A percentile compares a stretch with the other conserved stretches of the same genome.
These are phyloP conservation scores for Girardinus metallicus DNA, from an alignment of 2,797 vertebrate species.

Conservation along the genomic window DNA sequence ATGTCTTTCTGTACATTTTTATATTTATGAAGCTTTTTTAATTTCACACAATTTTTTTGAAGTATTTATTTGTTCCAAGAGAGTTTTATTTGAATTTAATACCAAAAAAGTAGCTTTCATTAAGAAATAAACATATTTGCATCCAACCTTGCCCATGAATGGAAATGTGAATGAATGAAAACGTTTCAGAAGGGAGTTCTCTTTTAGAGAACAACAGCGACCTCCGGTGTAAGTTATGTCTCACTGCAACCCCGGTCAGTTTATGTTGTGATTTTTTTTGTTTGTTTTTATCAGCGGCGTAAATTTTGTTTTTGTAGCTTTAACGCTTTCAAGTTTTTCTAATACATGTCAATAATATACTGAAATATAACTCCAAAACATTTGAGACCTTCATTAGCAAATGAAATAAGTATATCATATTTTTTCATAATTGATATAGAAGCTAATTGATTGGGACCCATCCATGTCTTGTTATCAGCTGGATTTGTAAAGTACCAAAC, in stretches of 20 bases:
- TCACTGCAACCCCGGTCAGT: background rate
- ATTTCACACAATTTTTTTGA: background rate
- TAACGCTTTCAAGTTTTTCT: background rate
- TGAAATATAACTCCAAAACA: background rate
- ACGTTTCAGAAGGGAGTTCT: background rate
- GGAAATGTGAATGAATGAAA: background rate
- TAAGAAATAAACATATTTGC: background rate
- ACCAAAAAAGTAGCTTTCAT: background rate
- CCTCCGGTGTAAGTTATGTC: constrained; percentile 36
- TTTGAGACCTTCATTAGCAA: background rate
- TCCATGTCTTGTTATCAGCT: background rate
- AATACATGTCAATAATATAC: background rate
- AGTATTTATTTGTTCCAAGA: background rate
- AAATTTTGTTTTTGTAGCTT: background rate
- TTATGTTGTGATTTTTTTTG: background rate
- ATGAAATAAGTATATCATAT: background rate
- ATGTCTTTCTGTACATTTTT: background rate
- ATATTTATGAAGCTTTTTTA: background rate
- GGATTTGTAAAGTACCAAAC: background rate
- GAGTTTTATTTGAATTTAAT: background rate
- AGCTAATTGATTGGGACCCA: background rate
- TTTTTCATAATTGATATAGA: background rate
- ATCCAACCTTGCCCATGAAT: background rate
- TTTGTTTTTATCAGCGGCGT: background rate
- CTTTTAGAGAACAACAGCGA: constrained; percentile 23